A percentile compares a stretch with the other conserved stretches of the same genome.
phyloP scores from a whole-genome alignment of 2,113 vertebrate genomes.

The Ursus arctos region DNA sequence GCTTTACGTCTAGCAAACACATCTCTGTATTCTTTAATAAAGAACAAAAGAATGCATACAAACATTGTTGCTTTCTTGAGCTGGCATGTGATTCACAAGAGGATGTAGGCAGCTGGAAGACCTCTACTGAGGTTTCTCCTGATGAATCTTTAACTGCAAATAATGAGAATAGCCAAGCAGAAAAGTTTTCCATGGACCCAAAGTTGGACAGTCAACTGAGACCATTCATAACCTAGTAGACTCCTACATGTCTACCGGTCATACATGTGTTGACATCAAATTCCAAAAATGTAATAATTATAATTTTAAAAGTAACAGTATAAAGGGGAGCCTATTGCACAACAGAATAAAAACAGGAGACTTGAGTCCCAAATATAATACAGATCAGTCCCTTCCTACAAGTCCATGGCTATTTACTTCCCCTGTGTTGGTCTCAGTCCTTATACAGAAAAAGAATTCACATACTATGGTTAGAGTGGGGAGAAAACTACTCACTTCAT shows the following conservation, averaged over 20 bases:
- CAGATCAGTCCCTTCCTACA: no score
- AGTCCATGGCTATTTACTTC: no score
- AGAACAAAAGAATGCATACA: conserved; percentile 96
- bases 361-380: no score
- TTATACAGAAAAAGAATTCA: no score
- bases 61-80: conserved; percentile 96
- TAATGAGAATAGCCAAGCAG: not conserved
- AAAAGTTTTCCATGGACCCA: not conserved
- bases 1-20: conserved; percentile 93
- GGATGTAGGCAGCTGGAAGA: conserved; percentile 97
- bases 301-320: no score
- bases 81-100: conserved; percentile 94
- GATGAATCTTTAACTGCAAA: conserved; percentile 88
- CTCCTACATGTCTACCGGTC: not conserved
- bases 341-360: no score
- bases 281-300: not conserved
- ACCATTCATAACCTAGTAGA: not conserved
- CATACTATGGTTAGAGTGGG: no score
- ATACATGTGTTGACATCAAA: not conserved
- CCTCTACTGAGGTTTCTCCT: conserved; percentile 94
- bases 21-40: conserved; percentile 93
- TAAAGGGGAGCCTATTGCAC: no score
- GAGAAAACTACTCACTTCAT: no score
- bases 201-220: not conserved
- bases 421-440: no score